Base-by-base conservation (phyloP, 2,888 invertebrate species). In the Melieria crassipennis region DNA sequence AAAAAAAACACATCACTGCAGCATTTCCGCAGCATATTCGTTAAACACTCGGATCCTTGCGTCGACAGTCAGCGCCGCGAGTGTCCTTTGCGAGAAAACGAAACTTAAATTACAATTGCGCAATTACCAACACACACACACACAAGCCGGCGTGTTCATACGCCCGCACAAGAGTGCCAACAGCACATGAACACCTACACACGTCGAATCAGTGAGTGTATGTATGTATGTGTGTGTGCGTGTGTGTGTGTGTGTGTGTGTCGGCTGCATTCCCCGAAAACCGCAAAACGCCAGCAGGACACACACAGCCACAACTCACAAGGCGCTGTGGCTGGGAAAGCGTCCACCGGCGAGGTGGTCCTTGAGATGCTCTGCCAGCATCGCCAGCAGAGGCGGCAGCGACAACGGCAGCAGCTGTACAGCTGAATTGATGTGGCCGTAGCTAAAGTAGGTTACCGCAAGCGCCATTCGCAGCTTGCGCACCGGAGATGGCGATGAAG, bases 31-130 rank as follows among this genome's bases (percentile, higher is more conserved):
- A 52, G 13, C 52, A 52, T 13, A 52, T 52, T 16, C 16, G 60
- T 62, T 61, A 61, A 30, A 52, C 11, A 61, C 61, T 68, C 61
- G 55, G 4, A 16, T 61, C 48, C 52, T 61, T 68, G 60, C 52
- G 68, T 52, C 55, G 45, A 52, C 61, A 55, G 16, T 30, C 42
- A 50, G 47, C 42, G 58, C 45, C 61, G 43, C 58, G 43, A 60
- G 50, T 61, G 45, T n/a, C 52, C 13, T 45, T 16, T 68, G 45
- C 43, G 48, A 46, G 47, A 30, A 66, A 47, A 66, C 42, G 16
- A 47, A 57, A 57, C 7, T 11, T 58, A 47, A 48, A 58, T 43
- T 66, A 56, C 55, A 66, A 66, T 57, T 57, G 47, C 48, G 47
- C 57, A 42, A 57, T 57, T 65, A 47, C 7, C 52, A 30, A 52